phyloP scores from a whole-genome alignment of 2,888 invertebrate genomes.

The Agapostemon virescens region DNA sequence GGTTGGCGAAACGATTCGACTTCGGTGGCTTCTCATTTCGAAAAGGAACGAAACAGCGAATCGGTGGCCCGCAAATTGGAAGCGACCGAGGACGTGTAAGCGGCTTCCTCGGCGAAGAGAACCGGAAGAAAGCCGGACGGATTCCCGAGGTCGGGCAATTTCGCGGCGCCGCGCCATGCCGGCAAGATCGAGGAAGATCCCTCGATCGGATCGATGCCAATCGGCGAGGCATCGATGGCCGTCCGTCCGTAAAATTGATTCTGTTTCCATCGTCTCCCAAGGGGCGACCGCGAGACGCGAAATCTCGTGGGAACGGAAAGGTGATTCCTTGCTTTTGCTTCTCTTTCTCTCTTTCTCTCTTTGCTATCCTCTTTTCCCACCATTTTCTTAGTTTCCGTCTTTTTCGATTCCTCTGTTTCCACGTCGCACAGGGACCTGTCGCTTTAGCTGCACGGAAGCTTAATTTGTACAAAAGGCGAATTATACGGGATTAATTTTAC shows the following conservation, averaged over 20 bases:
- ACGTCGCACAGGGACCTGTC: neutral
- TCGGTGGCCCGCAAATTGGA: conserved; percentile 59
- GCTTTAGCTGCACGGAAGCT: neutral
- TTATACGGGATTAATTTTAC: neutral
- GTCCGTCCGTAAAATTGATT: conserved; percentile 76
- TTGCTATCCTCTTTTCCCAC: conserved; percentile 6
- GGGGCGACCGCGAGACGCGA: conserved; percentile 70
- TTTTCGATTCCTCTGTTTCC: conserved; percentile 10
- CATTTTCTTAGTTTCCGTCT: neutral
- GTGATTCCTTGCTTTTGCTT: conserved; percentile 60
- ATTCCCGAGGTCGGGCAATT: conserved; percentile 58
- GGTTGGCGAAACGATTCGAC: conserved; percentile 20
- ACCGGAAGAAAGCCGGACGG: conserved; percentile 52
- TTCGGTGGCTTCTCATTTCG: conserved; percentile 26
- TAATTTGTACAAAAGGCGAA: conserved; percentile 1
- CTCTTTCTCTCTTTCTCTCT: neutral
- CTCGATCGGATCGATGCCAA: conserved; percentile 65
- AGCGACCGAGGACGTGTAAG: conserved; percentile 56
- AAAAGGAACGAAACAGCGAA: conserved; percentile 34
- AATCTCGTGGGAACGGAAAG: conserved; percentile 74
- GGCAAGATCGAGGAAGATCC: conserved; percentile 45
- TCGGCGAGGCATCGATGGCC: conserved; percentile 65
- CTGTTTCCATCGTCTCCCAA: conserved; percentile 63
- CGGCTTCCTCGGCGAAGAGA: conserved; percentile 57
- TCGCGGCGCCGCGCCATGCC: conserved; percentile 16